Conservation (phyloP, 2,797 vertebrate genomes). For the Tangara arthus region DNA sequence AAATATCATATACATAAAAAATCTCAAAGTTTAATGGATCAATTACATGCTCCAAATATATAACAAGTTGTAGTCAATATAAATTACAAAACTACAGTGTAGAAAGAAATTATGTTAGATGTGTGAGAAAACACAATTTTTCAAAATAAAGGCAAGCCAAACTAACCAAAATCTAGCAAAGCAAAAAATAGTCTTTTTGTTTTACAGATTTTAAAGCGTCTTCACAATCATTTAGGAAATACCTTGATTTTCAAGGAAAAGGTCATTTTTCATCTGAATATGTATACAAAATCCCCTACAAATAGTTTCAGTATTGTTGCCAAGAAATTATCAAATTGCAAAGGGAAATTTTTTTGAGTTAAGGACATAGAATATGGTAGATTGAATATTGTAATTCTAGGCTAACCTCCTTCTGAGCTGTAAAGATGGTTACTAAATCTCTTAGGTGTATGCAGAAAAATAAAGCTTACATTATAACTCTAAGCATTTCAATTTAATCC, state of each 20-base stretch:
- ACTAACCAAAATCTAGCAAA: not conserved
- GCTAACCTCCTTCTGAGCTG: not conserved
- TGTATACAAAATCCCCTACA: not conserved
- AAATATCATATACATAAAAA: not conserved
- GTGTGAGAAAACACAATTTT: not conserved
- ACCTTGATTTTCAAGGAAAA: not conserved
- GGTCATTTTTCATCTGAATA: not conserved
- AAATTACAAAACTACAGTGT: not conserved
- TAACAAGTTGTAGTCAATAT: not conserved
- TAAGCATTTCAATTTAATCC: conserved; percentile 24
- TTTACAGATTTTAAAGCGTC: not conserved
- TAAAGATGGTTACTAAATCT: not conserved
- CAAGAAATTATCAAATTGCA: not conserved
- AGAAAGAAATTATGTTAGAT: not conserved
- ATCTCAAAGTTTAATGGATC: not conserved
- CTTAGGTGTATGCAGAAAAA: conserved; percentile 12
- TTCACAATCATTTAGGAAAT: not conserved
- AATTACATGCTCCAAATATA: not conserved
- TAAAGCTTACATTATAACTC: conserved; percentile 1
- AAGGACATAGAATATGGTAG: not conserved
- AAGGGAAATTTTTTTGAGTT: not conserved
- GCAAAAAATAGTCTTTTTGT: not conserved
- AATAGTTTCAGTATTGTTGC: not conserved
- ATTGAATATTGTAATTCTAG: not conserved
- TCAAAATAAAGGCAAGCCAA: not conserved